A percentile compares a stretch with the other conserved stretches of the same genome.
phyloP scores from a whole-genome alignment of 2,888 invertebrate species.

The Hydrotaea diabolus region DNA sequence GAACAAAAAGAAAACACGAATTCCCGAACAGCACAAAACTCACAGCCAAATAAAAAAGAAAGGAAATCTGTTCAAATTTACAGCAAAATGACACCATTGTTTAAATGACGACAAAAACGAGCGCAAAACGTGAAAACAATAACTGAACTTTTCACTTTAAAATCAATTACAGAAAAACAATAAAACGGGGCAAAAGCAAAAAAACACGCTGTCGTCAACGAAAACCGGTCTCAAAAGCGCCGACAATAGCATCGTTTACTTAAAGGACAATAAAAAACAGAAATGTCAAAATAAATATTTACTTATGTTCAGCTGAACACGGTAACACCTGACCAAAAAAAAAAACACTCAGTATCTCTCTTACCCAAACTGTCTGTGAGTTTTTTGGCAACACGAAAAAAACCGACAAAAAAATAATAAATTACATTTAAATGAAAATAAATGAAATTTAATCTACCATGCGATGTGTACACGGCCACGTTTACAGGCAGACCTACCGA shows the following conservation, averaged over 20 bases:
- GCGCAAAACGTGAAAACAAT: neutral
- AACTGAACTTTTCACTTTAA: slow-evolving; percentile 63
- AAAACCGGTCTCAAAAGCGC: neutral
- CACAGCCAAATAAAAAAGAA: neutral
- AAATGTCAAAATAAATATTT: slow-evolving; percentile 57
- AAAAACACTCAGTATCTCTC: neutral
- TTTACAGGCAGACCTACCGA: neutral
- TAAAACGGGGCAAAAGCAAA: neutral
- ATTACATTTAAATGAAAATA: slow-evolving; percentile 58
- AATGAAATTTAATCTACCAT: slow-evolving; percentile 52
- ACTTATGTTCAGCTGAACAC: slow-evolving; percentile 1
- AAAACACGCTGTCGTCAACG: neutral
- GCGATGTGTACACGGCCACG: neutral
- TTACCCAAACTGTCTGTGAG: neutral
- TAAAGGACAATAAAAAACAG: slow-evolving; percentile 48
- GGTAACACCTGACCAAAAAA: slow-evolving; percentile 50
- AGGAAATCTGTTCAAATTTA: slow-evolving; percentile 31
- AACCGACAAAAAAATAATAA: slow-evolving; percentile 44
- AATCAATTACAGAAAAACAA: slow-evolving; percentile 67
- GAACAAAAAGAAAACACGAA: neutral
- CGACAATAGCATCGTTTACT: slow-evolving; percentile 18
- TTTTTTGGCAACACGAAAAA: neutral
- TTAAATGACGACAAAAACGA: slow-evolving; percentile 7
- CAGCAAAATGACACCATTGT: slow-evolving; percentile 41
- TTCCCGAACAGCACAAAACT: neutral